Conservation (phyloP, 2,797 vertebrate genomes). For the Poecilia wingei region DNA sequence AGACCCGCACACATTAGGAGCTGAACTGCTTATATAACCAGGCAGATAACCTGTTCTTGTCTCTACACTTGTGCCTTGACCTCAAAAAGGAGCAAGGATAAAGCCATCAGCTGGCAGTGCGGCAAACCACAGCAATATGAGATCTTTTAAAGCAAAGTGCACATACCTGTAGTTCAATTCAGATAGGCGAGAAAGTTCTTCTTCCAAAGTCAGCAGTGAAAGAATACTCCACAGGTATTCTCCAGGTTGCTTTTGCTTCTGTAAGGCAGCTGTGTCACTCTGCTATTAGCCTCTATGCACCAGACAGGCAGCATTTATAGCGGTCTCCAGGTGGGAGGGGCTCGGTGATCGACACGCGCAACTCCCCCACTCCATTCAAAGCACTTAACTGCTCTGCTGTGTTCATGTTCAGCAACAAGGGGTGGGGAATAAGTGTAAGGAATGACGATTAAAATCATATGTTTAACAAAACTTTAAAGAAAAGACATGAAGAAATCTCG, state of each 20-base stretch:
- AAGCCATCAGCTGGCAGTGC: slow-evolving; percentile 58
- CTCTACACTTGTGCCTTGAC: slow-evolving; percentile 71
- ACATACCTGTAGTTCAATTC: slow-evolving; percentile 74
- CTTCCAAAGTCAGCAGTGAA: slow-evolving; percentile 56
- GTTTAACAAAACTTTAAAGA: not conserved
- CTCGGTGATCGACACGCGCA: slow-evolving; percentile 66
- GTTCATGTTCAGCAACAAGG: slow-evolving; percentile 21
- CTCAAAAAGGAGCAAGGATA: slow-evolving; percentile 67
- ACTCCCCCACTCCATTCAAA: slow-evolving; percentile 36
- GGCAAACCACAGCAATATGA: slow-evolving; percentile 38
- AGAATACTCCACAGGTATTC: slow-evolving; percentile 80
- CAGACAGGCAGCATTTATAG: slow-evolving; percentile 75
- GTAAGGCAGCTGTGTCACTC: slow-evolving; percentile 82
- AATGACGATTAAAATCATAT: slow-evolving; percentile 14
- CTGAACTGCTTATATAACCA: slow-evolving; percentile 76
- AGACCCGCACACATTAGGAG: slow-evolving; percentile 52
- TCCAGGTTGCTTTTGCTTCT: slow-evolving; percentile 70
- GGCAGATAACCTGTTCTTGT: slow-evolving; percentile 72
- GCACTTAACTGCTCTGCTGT: slow-evolving; percentile 32
- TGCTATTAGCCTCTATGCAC: slow-evolving; percentile 80
- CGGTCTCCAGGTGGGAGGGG: slow-evolving; percentile 73
- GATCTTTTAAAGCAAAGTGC: slow-evolving; percentile 33
- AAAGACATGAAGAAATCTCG: not conserved
- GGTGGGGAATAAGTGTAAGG: slow-evolving; percentile 5
- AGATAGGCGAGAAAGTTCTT: slow-evolving; percentile 52